Evolutionary conservation across 2,888 invertebrate genomes (phyloP), one percentile per base, ranked within the genome.

Genomic region (Oxytorus armatus): DNA sequence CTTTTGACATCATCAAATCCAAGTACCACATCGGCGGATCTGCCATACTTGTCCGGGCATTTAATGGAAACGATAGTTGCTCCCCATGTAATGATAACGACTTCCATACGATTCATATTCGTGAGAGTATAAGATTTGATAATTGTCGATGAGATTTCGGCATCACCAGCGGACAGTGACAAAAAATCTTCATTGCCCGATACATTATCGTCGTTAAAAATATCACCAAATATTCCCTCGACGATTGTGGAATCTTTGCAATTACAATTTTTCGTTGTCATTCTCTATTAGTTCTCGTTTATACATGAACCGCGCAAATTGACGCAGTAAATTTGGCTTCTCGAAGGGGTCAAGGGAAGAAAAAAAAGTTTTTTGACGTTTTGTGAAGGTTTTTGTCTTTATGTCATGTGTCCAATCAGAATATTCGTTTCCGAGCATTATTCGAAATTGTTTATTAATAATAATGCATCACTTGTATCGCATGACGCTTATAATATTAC

Each of bases 1-100:
- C 97, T 96, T 89, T 95, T 93, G 75, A 97, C 92, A 81, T 95
- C 94, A 88, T 97, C 97, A 88, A 96, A 98, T 11, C 98, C 98
- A 21, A 97, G 93, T 0, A 96, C 93, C 1, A 98, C 93, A 88
- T 98, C 98, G 16, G 94, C 95, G 0, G 95, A 87, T 16, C 93
- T 90, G 5, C 96, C 97, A 87, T 94, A 93, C 81, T 94, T 94
- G 89, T 97, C 96, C 0, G 97, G 97, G 11, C 95, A 94, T 88
- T 94, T 94, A 4, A 98, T 93, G 2, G 95, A 94, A 0, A 95
- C 95, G 39, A 98, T 95, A 4, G 96, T 95, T 1, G 97, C 98
- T 33, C 98, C 98, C 88, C 95, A 96, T 16, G 95, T 95, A 73
- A 97, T 95, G 0, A 96, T n/a, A 14, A 83, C 72, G 0, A 96